Evolutionary conservation across 2,113 vertebrate species (phyloP).

Genomic region (Rhynchopsitta pachyrhyncha): DNA sequence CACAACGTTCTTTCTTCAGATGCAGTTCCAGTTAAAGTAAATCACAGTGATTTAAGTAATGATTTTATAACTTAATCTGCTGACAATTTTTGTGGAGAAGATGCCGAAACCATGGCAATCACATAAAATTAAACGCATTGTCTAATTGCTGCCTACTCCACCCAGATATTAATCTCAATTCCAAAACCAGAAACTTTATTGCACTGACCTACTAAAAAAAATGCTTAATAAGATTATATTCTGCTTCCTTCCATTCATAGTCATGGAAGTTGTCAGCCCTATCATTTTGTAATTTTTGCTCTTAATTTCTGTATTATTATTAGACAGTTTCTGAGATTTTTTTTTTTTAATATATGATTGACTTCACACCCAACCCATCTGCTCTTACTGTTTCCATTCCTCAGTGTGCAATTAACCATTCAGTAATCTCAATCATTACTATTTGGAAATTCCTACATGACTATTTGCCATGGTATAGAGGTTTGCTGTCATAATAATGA

Average conservation of each 20-base stretch:
- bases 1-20: neutral
- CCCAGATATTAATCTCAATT: neutral
- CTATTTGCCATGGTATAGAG: neutral
- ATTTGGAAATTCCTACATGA: neutral
- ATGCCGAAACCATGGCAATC: neutral
- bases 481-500: neutral
- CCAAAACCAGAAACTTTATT: conserved; percentile 8
- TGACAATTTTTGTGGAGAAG: neutral
- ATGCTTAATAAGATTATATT: neutral
- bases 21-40: neutral
- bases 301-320: neutral
- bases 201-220: neutral
- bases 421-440: neutral
- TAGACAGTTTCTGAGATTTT: neutral
- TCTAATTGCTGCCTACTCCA: conserved; percentile 5
- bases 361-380: conserved; percentile 4
- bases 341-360: conserved; percentile 27
- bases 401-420: conserved; percentile 13
- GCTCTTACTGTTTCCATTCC: neutral
- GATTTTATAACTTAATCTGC: neutral
- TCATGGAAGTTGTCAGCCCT: neutral
- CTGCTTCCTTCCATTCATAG: conserved; percentile 21
- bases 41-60: neutral
- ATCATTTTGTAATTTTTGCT: conserved; percentile 17
- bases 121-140: conserved; percentile 3